A percentile compares a stretch with the other conserved stretches of the same genome.
Conservation (phyloP, 2,888 invertebrate species). For the Harmothoe impar region DNA sequence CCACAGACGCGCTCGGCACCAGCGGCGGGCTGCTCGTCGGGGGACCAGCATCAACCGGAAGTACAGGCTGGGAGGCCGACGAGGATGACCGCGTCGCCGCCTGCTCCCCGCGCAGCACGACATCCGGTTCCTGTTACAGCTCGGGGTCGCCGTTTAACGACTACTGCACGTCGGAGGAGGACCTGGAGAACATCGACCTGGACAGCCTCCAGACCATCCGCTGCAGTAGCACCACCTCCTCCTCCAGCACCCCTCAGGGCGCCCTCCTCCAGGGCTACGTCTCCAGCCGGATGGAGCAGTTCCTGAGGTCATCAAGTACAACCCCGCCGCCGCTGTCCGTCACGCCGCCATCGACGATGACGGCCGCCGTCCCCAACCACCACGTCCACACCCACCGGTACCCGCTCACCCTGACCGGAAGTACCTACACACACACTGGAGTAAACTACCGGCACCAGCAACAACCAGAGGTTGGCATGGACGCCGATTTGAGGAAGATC, state of each 20-base stretch:
- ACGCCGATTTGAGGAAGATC: background rate
- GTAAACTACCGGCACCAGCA: background rate
- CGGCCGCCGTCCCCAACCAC: background rate
- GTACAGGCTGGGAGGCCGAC: background rate
- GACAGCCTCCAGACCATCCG: conserved; percentile 46
- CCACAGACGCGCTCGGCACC: background rate
- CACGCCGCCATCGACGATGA: background rate
- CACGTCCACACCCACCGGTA: background rate
- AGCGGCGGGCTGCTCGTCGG: conserved; percentile 4
- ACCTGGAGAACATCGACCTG: conserved; percentile 51
- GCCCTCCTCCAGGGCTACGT: conserved; percentile 50
- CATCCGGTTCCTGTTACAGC: conserved; percentile 31
- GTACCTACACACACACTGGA: background rate
- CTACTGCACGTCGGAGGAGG: conserved; percentile 22
- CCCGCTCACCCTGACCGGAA: conserved; percentile 16
- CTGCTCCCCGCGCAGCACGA: conserved; percentile 11
- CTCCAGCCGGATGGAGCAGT: conserved; percentile 45
- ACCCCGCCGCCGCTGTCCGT: background rate
- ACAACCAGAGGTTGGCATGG: background rate
- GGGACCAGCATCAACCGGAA: background rate
- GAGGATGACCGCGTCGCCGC: conserved; percentile 8
- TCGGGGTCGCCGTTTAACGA: conserved; percentile 8
- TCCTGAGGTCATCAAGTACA: conserved; percentile 26
- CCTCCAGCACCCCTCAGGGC: background rate
- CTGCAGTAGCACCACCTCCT: background rate